These are phyloP conservation scores for Eupleurogrammus muticus DNA, from an alignment of 2,797 vertebrate species.

Conservation along the genomic window DNA sequence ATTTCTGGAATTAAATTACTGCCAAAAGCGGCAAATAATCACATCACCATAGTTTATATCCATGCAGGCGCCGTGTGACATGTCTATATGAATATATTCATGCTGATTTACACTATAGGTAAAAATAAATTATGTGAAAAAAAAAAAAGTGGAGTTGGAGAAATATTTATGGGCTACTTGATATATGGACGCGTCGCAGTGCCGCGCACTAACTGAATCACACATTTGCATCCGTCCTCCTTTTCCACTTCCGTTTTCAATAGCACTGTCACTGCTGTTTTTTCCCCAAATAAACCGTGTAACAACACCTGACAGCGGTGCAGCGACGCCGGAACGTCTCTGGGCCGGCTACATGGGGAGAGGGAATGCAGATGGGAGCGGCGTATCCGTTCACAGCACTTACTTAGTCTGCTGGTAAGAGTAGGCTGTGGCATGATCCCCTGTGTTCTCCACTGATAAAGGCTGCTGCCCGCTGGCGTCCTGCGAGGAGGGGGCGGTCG, in stretches of 20 bases:
- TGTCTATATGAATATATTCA: background rate
- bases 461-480: constrained; percentile 94
- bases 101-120: background rate
- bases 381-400: constrained; percentile 67
- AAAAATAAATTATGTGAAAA: background rate
- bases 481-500: constrained; percentile 93
- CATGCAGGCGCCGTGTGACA: background rate
- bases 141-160: background rate
- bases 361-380: background rate
- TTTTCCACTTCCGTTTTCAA: background rate
- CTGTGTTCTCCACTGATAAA: constrained; percentile 93
- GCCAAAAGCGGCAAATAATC: background rate
- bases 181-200: background rate
- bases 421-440: constrained; percentile 93
- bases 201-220: background rate
- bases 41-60: background rate
- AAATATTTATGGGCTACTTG: background rate
- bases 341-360: background rate
- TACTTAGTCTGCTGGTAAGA: constrained; percentile 97
- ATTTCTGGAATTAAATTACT: background rate
- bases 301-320: background rate
- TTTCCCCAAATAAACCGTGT: background rate
- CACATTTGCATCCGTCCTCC: background rate
- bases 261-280: background rate
- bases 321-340: background rate